Base-by-base conservation (phyloP, 2,888 invertebrate species). In the Sphaerophoria rueppellii region DNA sequence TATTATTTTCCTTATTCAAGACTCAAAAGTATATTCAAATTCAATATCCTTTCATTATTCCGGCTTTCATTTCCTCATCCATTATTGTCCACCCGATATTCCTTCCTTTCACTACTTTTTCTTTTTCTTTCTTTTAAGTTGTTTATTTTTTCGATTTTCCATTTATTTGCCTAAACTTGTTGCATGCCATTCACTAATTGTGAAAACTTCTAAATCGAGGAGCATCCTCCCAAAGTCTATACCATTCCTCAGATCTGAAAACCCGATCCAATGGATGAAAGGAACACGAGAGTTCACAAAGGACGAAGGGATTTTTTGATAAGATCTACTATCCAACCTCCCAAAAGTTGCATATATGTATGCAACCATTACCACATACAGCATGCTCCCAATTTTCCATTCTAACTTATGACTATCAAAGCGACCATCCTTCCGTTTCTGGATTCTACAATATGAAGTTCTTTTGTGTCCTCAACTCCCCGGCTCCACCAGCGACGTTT, bases 161-260 rank as follows among this genome's bases (percentile, higher is more conserved):
- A 54, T 71, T 82, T 74, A 71, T 82, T 79, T 79, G 60, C 67
- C 60, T 61, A 71, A 83, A 83, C 83, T 80, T 83, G 83, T 83
- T 83, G 83, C 80, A 72, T 69, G 67, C 70, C 61, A 76, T 83
- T 83, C 80, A 83, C 80, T 83, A 80, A 83, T 80, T 75, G 71
- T 83, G 67, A 83, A 37, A 83, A 71, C 75, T 72, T 12, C 34
- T 40, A 43, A 55, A 35, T 65, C 65, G 48, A 63, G 46, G 52
- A 40, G 48, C 46, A 70, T 65, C 65, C 67, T 67, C 52, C 63
- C 55, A 16, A 67, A 32, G 46, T 61, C 48, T 55, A 65, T 5
- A 12, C 46, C 5, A 35, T 6, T 11, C 5, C n/a, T 12, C 40
- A 40, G n/a, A 43, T 50, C 6, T 9, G 11, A 65, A 58, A 70